These are phyloP conservation scores for Pectinophora gossypiella DNA, from an alignment of 1,140 invertebrate genomes.

Conservation along the genomic window DNA sequence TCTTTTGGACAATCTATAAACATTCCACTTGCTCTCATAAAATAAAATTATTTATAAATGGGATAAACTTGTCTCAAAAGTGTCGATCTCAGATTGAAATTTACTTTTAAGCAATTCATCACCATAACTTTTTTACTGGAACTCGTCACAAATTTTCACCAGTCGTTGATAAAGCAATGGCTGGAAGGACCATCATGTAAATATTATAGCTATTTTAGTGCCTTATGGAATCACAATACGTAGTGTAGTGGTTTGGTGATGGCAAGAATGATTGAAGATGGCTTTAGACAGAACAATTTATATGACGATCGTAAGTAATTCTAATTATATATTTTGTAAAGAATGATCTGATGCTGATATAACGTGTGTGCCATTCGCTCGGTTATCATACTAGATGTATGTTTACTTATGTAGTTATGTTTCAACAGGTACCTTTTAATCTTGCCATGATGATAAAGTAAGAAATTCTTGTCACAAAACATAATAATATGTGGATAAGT, in stretches of 20 bases:
- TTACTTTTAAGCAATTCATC: slow-evolving; percentile 68
- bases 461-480: slow-evolving; percentile 69
- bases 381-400: slow-evolving; percentile 65
- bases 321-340: slow-evolving; percentile 24
- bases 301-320: not conserved
- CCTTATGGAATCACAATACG: slow-evolving; percentile 53
- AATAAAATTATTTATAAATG: slow-evolving; percentile 38
- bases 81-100: slow-evolving; percentile 73
- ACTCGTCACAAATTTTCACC: slow-evolving; percentile 55
- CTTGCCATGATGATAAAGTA: slow-evolving; percentile 74
- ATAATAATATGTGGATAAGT: slow-evolving; percentile 46
- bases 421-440: slow-evolving; percentile 74
- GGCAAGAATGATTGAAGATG: slow-evolving; percentile 21
- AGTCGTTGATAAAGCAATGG: slow-evolving; percentile 29
- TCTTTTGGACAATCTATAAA: slow-evolving; percentile 19
- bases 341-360: slow-evolving; percentile 52
- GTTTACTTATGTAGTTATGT: slow-evolving; percentile 65
- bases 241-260: slow-evolving; percentile 42
- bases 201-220: slow-evolving; percentile 55
- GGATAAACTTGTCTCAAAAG: slow-evolving; percentile 63
- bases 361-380: slow-evolving; percentile 71
- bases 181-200: slow-evolving; percentile 51
- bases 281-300: slow-evolving; percentile 4
- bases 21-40: slow-evolving; percentile 47
- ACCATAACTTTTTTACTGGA: slow-evolving; percentile 48